A percentile compares a stretch with the other conserved stretches of the same genome.
Conservation (phyloP, 2,888 invertebrate genomes). For the Eupithecia exiguata region DNA sequence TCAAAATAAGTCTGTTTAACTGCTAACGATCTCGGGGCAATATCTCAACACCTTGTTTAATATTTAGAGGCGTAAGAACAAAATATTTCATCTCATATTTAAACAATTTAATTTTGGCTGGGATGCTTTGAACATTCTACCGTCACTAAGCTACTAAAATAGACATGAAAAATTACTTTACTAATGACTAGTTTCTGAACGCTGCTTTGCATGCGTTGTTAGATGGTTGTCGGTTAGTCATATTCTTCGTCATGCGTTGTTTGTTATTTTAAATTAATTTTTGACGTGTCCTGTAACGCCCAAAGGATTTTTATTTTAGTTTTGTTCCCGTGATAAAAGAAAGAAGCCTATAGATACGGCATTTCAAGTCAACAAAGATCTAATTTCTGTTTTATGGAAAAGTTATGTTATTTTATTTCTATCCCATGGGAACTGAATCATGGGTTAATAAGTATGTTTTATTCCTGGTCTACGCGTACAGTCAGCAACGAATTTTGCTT, state of each 20-base stretch:
- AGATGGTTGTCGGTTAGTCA: no score
- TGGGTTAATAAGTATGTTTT: no score
- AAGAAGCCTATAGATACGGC: neutral
- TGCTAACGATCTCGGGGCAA: conserved; percentile 3
- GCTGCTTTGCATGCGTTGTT: neutral
- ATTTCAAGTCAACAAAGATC: no score
- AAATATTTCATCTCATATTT: conserved; percentile 4
- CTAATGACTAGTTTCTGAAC: neutral
- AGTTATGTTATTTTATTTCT: no score
- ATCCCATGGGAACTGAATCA: no score
- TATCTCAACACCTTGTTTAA: conserved; percentile 6
- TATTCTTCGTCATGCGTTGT: no score
- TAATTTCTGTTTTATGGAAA: no score
- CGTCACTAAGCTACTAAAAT: conserved; percentile 5
- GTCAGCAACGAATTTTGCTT: no score
- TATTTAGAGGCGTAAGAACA: conserved; percentile 1
- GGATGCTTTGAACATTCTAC: conserved; percentile 4
- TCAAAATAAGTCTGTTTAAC: conserved; percentile 9
- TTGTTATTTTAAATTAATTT: no score
- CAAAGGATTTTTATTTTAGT: no score
- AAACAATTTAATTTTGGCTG: conserved; percentile 6
- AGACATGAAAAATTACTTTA: conserved; percentile 1
- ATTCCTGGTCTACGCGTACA: no score
- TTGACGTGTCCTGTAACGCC: no score
- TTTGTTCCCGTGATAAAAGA: neutral